These are phyloP conservation scores for Salticus scenicus DNA, from an alignment of 2,888 invertebrate genomes.

Conservation along the genomic window DNA sequence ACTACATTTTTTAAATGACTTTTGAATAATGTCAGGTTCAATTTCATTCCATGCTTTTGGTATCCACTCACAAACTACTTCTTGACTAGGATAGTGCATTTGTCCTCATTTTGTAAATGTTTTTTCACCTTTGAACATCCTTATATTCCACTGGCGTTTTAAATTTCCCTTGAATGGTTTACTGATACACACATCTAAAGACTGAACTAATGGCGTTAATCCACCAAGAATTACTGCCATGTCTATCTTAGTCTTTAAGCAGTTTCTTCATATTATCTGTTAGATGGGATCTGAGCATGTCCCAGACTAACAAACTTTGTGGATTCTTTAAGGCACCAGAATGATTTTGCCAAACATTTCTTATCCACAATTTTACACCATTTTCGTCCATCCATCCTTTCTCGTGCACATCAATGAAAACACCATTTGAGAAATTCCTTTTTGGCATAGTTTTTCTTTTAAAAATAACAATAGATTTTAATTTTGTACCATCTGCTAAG, in stretches of 20 bases:
- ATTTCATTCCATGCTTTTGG: neutral
- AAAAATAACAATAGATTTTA: neutral
- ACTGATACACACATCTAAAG: constrained; percentile 32
- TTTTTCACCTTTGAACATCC: constrained; percentile 20
- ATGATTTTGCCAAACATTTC: neutral
- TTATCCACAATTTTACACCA: neutral
- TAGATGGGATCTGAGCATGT: constrained; percentile 18
- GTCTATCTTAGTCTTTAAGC: constrained; percentile 11
- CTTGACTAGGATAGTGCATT: neutral
- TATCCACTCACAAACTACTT: neutral
- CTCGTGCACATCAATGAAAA: neutral
- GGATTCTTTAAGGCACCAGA: constrained; percentile 12
- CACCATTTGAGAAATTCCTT: neutral
- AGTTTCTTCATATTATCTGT: constrained; percentile 3
- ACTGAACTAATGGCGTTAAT: constrained; percentile 16
- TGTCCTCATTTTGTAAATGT: constrained; percentile 7
- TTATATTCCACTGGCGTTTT: neutral
- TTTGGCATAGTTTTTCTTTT: neutral
- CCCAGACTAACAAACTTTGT: constrained; percentile 18
- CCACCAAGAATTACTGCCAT: constrained; percentile 10
- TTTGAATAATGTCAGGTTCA: too few species aligned
- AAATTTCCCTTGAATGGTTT: neutral
- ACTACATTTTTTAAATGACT: neutral
- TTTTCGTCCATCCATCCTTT: neutral
- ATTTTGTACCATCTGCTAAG: neutral